Base-by-base conservation (phyloP, 2,888 invertebrate genomes). In the Polyommatus iphigenia region DNA sequence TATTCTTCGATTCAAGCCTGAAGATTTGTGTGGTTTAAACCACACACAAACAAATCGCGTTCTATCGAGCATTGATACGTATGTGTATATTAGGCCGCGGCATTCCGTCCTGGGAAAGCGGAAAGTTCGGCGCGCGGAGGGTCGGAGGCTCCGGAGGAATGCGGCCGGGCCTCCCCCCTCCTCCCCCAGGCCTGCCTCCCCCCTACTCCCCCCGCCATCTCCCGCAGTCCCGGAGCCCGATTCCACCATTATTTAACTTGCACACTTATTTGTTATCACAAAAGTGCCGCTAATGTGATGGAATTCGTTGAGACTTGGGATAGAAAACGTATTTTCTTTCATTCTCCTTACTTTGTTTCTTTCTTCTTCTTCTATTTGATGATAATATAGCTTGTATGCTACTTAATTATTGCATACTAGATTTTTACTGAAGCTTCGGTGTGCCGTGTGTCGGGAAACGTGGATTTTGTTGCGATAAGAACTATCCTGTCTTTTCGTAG, bases 61-160 rank as follows among this genome's bases (percentile, higher is more conserved):
- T 73, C 20, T 41, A 73, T 73, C 46, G 5, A 13, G 2, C 29
- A 77, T 79, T 57, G 75, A 80, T 79, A 80, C 80, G 76, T 78
- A 78, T 79, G 80, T 79, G 81, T 79, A 79, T 80, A 81, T 78
- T 79, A 85, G 87, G 87, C 88, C 87, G 86, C 86, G 85, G 86
- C 85, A 86, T 87, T 87, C 85, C 86, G 83, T 86, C 84, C 84
- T 85, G 87, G 89, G 88, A 89, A 89, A 90, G 88, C 88, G 84
- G 87, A 83, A 83, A 83, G 83, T 83, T 82, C 83, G 84, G 82
- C 82, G 83, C 81, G 82, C 81, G 85, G 85, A 84, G 85, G 88
- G 89, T 87, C 88, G 89, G 88, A 91, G 91, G 92, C 89, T 90
- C 83, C 87, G 87, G 83, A 90, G 91, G 93, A 93, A 93, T 93